These are phyloP conservation scores for Rhyacichthys aspro DNA, from an alignment of 2,797 vertebrate genomes.

Conservation along the genomic window DNA sequence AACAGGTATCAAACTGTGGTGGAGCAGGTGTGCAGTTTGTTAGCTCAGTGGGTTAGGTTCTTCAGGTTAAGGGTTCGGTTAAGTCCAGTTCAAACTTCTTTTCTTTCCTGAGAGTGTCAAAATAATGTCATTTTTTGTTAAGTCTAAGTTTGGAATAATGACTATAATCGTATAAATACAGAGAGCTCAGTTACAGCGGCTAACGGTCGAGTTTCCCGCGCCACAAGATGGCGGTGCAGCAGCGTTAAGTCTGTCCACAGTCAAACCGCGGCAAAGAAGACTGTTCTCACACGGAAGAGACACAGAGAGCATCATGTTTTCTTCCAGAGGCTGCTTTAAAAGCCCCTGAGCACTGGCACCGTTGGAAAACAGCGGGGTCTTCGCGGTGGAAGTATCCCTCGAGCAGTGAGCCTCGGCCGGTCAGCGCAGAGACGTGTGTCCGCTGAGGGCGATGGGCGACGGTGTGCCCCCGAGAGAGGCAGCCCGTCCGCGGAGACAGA, in stretches of 20 bases:
- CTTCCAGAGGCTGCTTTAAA: conserved; percentile 1
- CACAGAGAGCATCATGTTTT: conserved; percentile 40
- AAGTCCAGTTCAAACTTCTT: no score
- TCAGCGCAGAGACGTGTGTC: not conserved
- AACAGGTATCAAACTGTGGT: no score
- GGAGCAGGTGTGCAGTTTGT: no score
- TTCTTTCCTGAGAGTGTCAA: no score
- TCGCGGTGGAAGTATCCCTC: not conserved
- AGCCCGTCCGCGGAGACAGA: conserved; percentile 37
- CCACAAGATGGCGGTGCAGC: conserved; percentile 38
- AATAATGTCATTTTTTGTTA: no score
- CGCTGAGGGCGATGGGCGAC: conserved; percentile 44
- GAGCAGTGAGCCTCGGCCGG: conserved; percentile 4
- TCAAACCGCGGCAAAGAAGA: conserved; percentile 46
- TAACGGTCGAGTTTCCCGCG: no score
- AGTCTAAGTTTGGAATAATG: no score
- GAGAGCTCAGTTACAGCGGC: no score
- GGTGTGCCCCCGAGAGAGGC: conserved; percentile 16
- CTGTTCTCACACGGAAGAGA: not conserved
- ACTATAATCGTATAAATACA: no score
- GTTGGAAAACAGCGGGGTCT: conserved; percentile 36
- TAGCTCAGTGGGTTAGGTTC: no score
- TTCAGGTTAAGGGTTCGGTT: no score
- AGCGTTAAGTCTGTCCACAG: not conserved
- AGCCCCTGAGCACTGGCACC: conserved; percentile 1